Percentiles rank a stretch among this genome's conserved stretches.
Conservation (phyloP, 2,797 vertebrate species). For the Pseudochirops corinnae region DNA sequence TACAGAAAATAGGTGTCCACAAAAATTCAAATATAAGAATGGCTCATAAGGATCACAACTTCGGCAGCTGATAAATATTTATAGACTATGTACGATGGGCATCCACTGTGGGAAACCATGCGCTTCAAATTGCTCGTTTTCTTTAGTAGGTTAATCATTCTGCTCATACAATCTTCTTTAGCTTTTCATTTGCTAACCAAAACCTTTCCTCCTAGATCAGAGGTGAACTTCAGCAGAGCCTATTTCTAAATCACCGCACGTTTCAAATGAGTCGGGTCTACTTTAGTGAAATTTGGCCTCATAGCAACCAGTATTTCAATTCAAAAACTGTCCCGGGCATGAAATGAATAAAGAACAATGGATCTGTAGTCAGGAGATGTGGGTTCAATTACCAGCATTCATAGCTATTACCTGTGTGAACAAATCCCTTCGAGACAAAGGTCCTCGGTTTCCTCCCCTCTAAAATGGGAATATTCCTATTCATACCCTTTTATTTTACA, state of each 20-base stretch:
- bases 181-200: not conserved
- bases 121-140: not conserved
- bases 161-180: not conserved
- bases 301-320: not conserved
- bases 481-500: not conserved
- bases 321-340: not conserved
- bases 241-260: not conserved
- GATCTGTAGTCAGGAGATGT: not conserved
- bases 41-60: not conserved
- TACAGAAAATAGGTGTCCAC: not conserved
- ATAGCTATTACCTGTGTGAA: not conserved
- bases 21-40: not conserved
- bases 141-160: not conserved
- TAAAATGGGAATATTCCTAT: slow-evolving; percentile 17
- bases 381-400: not conserved
- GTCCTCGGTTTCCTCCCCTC: not conserved
- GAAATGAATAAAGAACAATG: not conserved
- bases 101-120: not conserved
- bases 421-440: slow-evolving; percentile 13
- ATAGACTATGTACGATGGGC: not conserved
- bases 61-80: not conserved
- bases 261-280: not conserved
- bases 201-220: not conserved
- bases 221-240: not conserved
- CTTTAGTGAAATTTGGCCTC: not conserved